Evolutionary conservation across 2,797 vertebrate species (phyloP).

Genomic region (Hippopotamyrus pictus): DNA sequence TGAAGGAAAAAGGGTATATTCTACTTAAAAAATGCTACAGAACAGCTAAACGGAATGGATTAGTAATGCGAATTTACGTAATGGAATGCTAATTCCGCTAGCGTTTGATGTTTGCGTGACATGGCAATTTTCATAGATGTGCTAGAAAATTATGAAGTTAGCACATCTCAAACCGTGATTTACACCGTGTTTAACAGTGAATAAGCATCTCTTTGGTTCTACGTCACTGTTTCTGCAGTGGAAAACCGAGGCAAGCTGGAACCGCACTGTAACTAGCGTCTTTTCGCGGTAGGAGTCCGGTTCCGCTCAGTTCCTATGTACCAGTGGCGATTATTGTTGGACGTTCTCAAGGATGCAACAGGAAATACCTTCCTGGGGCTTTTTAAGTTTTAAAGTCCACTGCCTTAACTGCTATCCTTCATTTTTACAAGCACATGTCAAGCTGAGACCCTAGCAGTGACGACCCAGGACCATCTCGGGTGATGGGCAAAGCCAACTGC

Average conservation of each 20-base stretch:
- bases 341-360: not conserved
- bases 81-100: not conserved
- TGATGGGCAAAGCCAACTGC: not conserved
- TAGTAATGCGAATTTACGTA: not conserved
- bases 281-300: not conserved
- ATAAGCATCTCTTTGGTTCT: not conserved
- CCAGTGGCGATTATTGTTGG: not conserved
- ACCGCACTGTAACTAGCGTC: not conserved
- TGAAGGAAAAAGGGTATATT: not conserved
- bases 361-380: not conserved
- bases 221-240: not conserved
- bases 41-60: not conserved
- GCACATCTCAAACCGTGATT: not conserved
- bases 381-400: not conserved
- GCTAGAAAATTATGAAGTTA: not conserved
- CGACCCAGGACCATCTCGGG: not conserved
- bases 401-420: not conserved
- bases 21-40: not conserved
- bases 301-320: not conserved
- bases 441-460: not conserved
- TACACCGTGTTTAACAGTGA: not conserved
- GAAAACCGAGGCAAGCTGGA: not conserved
- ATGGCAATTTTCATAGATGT: not conserved
- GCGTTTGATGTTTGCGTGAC: not conserved
- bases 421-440: not conserved